Evolutionary conservation across 2,797 vertebrate genomes (phyloP).

Genomic region (Tachyglossus aculeatus): DNA sequence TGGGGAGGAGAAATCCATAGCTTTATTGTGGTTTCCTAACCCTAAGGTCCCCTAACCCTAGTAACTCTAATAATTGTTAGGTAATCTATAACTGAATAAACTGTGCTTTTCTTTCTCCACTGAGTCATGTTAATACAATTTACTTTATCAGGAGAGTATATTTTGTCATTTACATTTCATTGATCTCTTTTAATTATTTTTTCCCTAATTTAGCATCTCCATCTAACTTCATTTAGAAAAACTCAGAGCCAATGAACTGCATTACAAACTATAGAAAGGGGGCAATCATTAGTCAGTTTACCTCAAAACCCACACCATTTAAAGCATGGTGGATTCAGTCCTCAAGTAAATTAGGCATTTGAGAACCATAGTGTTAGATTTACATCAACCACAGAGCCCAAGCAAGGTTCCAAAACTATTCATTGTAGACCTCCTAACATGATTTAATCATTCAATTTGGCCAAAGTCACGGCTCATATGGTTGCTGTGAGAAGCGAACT

Average conservation of each 20-base stretch:
- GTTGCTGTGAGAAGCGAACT: slow-evolving; percentile 6
- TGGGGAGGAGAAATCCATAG: too few species aligned
- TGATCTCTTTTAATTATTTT: slow-evolving; percentile 3
- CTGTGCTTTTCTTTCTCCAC: neutral
- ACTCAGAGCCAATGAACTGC: neutral
- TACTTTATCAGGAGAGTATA: neutral
- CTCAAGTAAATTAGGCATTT: neutral
- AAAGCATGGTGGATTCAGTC: neutral
- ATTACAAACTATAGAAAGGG: neutral
- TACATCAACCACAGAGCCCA: neutral
- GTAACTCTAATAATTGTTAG: too few species aligned
- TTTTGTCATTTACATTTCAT: neutral
- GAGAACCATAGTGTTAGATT: too few species aligned
- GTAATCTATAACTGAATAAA: too few species aligned
- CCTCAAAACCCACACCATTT: neutral
- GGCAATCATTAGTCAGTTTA: neutral
- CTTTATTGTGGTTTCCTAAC: too few species aligned
- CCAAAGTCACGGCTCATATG: neutral
- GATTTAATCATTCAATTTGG: neutral
- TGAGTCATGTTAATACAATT: neutral
- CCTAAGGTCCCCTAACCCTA: too few species aligned
- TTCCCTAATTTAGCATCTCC: too few species aligned
- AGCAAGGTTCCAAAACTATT: slow-evolving; percentile 5
- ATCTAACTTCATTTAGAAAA: neutral
- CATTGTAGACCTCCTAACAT: neutral